Base-by-base conservation (phyloP, 2,888 invertebrate genomes). In the Petrophora chlorosata region DNA sequence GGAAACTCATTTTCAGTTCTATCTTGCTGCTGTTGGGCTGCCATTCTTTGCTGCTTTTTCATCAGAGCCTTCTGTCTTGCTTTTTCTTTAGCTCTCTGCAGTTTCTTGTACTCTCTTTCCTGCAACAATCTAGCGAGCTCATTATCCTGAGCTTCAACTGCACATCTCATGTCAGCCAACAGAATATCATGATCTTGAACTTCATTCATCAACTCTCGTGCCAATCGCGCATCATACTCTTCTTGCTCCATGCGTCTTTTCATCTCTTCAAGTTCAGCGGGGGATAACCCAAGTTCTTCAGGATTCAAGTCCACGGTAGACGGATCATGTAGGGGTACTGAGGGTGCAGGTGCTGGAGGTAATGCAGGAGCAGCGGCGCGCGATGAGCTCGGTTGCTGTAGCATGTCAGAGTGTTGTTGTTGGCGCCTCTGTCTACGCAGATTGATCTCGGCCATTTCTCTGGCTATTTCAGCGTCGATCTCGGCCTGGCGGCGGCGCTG, bases 391-490 rank as follows among this genome's bases (percentile, higher is more conserved):
- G 88, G 83, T 46, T 84, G 82, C 13, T 71, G 79, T 5, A 75
- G 60, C 44, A 75, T 54, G n/a, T 82, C 82, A 3, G 67, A 59
- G 5, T 67, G 64, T 26, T 76, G 79, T 26, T 76, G 79, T 17
- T 71, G 79, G 1, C 85, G 76, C 0, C 85, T 67, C 45, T 85
- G 85, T n/a, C 81, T 63, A 1, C 89, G 80, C 7, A 90, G 71
- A 58, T 90, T 90, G 5, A 90, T 87, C 55, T 89, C 89, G 0
- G 89, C 89, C 77, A 90, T 85, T 60, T 89, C 88, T 2, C 88
- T 62, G 1, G 90, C 90, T 16, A 90, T 89, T 50, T 90, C 90
- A 0, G 84, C 86, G 47, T 90, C 90, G 4, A 87, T 76, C n/a
- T 89, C 88, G 0, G 89, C 89, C 55, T 89, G 89, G 0, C 84